phyloP scores from a whole-genome alignment of 2,888 invertebrate genomes.

The Eupithecia subfuscata region DNA sequence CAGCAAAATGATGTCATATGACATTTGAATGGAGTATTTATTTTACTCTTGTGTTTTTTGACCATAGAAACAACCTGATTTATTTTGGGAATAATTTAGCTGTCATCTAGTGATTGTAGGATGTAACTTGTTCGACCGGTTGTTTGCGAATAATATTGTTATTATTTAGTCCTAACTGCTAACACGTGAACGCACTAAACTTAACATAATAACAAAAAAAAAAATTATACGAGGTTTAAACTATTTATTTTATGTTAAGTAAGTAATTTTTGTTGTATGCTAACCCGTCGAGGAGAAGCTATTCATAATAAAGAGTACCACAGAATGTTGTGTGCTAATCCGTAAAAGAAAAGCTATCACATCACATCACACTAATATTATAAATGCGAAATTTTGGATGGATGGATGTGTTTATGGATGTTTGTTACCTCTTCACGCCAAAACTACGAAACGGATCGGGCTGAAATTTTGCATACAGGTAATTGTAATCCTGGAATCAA shows the following conservation, averaged over 20 bases:
- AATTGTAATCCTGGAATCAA: too few relatives aligned
- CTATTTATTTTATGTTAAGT: too few relatives aligned
- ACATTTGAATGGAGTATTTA: background rate
- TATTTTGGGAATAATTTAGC: constrained; percentile 34
- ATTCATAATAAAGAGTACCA: background rate
- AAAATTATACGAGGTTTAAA: too few relatives aligned
- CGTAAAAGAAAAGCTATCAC: too few relatives aligned
- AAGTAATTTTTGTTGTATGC: background rate
- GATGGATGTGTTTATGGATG: too few relatives aligned
- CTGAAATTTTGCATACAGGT: too few relatives aligned
- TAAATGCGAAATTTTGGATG: too few relatives aligned
- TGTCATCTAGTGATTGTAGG: constrained; percentile 34
- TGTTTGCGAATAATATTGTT: constrained; percentile 31
- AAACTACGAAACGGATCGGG: too few relatives aligned
- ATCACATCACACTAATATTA: too few relatives aligned
- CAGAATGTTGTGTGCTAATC: too few relatives aligned
- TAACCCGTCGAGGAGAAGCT: background rate
- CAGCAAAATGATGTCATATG: background rate
- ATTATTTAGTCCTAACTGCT: background rate
- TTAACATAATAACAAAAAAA: background rate
- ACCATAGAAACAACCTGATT: constrained; percentile 30
- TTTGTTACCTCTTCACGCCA: too few relatives aligned
- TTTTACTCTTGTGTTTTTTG: background rate
- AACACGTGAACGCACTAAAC: background rate
- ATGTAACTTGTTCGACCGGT: constrained; percentile 36